Percentiles rank a stretch among this genome's conserved stretches.
These are phyloP conservation scores for Ochropacha duplaris DNA, from an alignment of 2,888 invertebrate genomes.

Conservation along the genomic window DNA sequence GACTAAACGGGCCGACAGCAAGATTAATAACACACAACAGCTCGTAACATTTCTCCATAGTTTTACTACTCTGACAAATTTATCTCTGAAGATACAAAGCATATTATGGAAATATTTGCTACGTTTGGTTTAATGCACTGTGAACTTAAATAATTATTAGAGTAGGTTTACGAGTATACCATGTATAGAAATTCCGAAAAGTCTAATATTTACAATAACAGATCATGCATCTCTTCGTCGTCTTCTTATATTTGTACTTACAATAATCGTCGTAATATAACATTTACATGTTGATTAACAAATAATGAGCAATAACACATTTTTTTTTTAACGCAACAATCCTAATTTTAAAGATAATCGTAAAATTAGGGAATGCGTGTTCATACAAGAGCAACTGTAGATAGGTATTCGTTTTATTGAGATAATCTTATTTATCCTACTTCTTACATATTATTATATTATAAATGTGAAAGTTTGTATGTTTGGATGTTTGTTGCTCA, in stretches of 20 bases:
- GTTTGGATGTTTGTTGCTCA: no score
- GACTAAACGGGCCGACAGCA: slow-evolving; percentile 26
- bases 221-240: neutral
- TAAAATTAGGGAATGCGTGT: neutral
- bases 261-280: neutral
- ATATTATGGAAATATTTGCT: no score
- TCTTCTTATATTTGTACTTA: neutral
- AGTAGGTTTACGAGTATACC: no score
- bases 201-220: neutral
- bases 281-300: neutral
- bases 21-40: neutral
- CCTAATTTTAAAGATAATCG: neutral
- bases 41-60: neutral
- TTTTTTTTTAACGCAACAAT: neutral
- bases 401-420: no score
- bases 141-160: no score
- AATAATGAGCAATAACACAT: neutral
- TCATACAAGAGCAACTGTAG: no score
- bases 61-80: neutral
- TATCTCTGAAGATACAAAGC: neutral
- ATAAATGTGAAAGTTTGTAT: no score
- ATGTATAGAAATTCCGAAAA: neutral
- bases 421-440: no score
- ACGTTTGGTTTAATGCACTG: no score
- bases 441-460: no score